Conservation (phyloP, 1,140 invertebrate genomes). For the Hycleus cichorii region DNA sequence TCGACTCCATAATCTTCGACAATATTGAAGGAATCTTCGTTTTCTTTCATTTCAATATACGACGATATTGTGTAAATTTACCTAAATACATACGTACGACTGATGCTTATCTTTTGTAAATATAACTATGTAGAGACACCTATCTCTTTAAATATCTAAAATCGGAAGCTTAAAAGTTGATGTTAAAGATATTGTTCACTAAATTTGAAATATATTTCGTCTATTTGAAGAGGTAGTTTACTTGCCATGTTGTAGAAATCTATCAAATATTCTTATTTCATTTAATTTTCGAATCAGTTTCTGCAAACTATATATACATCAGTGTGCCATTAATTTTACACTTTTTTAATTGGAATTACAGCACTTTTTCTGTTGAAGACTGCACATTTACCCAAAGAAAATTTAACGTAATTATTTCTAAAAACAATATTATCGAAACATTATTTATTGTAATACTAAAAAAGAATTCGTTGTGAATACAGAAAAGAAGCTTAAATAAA, state of each 20-base stretch:
- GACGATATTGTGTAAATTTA: not conserved
- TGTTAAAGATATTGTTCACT: constrained; percentile 10
- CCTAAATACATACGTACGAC: constrained; percentile 19
- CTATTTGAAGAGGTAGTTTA: constrained; percentile 20
- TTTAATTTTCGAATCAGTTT: too few species aligned
- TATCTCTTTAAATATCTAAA: constrained; percentile 13
- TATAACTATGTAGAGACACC: constrained; percentile 15
- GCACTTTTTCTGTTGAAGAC: constrained; percentile 21
- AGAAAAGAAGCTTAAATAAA: constrained; percentile 42
- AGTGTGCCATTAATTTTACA: constrained; percentile 18
- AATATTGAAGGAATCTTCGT: too few species aligned
- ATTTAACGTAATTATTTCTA: constrained; percentile 4
- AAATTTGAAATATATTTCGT: not conserved
- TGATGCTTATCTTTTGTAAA: constrained; percentile 30
- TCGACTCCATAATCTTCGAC: too few species aligned
- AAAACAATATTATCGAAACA: constrained; percentile 1
- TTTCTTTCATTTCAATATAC: too few species aligned
- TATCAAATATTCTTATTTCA: constrained; percentile 4
- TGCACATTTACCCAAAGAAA: constrained; percentile 32
- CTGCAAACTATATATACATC: constrained; percentile 10
- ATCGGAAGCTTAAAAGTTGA: constrained; percentile 6
- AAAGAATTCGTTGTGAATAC: constrained; percentile 46
- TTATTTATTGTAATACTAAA: constrained; percentile 29
- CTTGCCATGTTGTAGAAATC: constrained; percentile 20
- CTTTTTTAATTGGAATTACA: constrained; percentile 9